Evolutionary conservation across 2,797 vertebrate genomes (phyloP).

Genomic region (Coendou prehensilis): DNA sequence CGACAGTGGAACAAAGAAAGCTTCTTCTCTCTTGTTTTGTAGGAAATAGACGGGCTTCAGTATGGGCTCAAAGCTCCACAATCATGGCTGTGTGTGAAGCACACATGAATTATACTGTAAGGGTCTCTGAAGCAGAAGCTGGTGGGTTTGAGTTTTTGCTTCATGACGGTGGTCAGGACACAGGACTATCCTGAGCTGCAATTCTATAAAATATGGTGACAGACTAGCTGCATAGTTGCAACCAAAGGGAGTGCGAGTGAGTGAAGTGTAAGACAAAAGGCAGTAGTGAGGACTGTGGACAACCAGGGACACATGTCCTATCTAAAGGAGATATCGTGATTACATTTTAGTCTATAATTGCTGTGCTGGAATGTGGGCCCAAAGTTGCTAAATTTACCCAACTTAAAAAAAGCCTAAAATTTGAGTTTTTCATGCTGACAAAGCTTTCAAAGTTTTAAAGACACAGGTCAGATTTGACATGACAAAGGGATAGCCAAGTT

Average conservation of each 20-base stretch:
- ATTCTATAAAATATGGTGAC: not conserved
- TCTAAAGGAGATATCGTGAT: not conserved
- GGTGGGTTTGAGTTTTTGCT: not conserved
- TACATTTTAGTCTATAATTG: not conserved
- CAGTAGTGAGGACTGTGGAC: not conserved
- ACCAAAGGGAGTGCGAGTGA: not conserved
- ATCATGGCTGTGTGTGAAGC: not conserved
- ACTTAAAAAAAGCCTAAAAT: not conserved
- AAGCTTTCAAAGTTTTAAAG: slow-evolving; percentile 34
- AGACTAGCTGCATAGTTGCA: not conserved
- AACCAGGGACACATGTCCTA: not conserved
- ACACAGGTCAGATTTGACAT: not conserved
- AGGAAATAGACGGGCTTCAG: slow-evolving; percentile 29
- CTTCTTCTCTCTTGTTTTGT: slow-evolving; percentile 14
- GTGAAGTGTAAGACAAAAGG: not conserved
- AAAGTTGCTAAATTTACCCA: not conserved
- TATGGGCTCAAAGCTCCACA: not conserved
- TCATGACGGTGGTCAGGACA: not conserved
- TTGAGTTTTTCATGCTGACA: not conserved
- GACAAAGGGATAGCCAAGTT: not conserved
- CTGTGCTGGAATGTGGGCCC: not conserved
- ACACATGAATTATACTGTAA: not conserved
- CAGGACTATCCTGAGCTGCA: not conserved
- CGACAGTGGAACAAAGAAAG: not conserved
- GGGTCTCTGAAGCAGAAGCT: not conserved